Base-by-base conservation (phyloP, 2,113 vertebrate species). In the Phylloscopus trochiloides region DNA sequence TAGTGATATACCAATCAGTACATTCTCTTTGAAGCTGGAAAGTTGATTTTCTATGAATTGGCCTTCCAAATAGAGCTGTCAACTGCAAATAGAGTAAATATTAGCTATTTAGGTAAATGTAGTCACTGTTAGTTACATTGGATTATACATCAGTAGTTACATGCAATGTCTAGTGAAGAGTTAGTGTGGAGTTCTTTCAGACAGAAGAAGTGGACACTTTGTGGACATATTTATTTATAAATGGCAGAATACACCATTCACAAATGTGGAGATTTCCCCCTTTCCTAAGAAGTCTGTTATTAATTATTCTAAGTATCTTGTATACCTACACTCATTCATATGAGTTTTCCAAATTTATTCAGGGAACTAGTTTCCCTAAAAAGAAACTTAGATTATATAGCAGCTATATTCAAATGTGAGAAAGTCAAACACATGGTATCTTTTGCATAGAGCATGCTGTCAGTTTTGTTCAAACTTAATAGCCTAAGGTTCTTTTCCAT, bases 1-100 rank as follows among this genome's bases (percentile, higher is more conserved):
- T 47, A 59, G 24, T 40, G 17, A 22, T 31, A 7, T 43, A 38
- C 14, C 14, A 48, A 34, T 42, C 21, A 9, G 11, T 61, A 70
- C 10, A 14, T 65, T 58, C 29, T 71, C 22, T 92, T 61, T 80
- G 68, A 84, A 80, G 32, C 11, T 52, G 20, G 18, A 67, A 77
- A 34, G 32, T 10, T n/a, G n/a, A 22, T 73, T 51, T 26, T 68
- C 54, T 84, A 31, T 89, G 24, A 50, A 50, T 42, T 62, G 3
- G 5, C 16, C 22, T 4, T 74, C 14, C 0, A 0, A 67, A 26
- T 3, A 14, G 25, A 71, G 32, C 55, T 87, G 19, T 65, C n/a
- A 75, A 13, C 50, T 75, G n/a, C 42, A 65, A 51, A 58, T 6
- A 76, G 6, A 54, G 9, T 70, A 78, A 76, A 55, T 78, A 88